Evolutionary conservation across 2,797 vertebrate genomes (phyloP).

Genomic region (Fringilla coelebs): DNA sequence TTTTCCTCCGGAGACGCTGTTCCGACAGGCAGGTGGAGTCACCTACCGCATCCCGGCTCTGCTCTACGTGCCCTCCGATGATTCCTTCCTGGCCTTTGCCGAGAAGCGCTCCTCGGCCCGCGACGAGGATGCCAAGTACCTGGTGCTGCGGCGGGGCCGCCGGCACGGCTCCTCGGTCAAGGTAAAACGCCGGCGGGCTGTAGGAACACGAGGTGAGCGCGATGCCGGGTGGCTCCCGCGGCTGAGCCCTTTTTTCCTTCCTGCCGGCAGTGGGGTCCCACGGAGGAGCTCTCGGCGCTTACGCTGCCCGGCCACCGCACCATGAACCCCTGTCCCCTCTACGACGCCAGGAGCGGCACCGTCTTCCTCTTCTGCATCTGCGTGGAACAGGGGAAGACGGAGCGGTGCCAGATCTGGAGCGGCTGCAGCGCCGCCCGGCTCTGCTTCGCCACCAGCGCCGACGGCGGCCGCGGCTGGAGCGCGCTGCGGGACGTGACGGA

Average conservation of each 20-base stretch:
- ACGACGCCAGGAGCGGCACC: constrained; percentile 74
- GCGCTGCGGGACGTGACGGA: constrained; percentile 80
- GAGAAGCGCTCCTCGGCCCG: constrained; percentile 81
- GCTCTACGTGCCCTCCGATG: constrained; percentile 76
- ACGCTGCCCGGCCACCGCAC: constrained; percentile 76
- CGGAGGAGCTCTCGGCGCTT: constrained; percentile 42
- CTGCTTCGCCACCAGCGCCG: constrained; percentile 82
- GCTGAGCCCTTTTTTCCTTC: neutral
- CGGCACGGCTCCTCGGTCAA: constrained; percentile 69
- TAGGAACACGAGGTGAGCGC: accelerated
- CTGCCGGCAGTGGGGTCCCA: constrained; percentile 63
- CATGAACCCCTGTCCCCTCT: constrained; percentile 94
- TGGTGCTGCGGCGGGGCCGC: constrained; percentile 86
- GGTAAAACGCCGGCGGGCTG: constrained; percentile 56
- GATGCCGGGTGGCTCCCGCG: accelerated
- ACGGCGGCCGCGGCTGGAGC: constrained; percentile 82
- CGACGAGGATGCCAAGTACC: constrained; percentile 81
- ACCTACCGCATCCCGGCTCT: constrained; percentile 91
- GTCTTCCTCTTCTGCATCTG: constrained; percentile 92
- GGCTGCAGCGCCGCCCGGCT: constrained; percentile 82
- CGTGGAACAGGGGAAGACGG: constrained; percentile 71
- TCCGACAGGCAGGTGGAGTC: constrained; percentile 75
- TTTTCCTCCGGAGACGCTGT: constrained; percentile 67
- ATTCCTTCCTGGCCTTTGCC: constrained; percentile 87
- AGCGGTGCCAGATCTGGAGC: constrained; percentile 75